Conservation (phyloP, 2,797 vertebrate genomes). For the Diplodus sargus region DNA sequence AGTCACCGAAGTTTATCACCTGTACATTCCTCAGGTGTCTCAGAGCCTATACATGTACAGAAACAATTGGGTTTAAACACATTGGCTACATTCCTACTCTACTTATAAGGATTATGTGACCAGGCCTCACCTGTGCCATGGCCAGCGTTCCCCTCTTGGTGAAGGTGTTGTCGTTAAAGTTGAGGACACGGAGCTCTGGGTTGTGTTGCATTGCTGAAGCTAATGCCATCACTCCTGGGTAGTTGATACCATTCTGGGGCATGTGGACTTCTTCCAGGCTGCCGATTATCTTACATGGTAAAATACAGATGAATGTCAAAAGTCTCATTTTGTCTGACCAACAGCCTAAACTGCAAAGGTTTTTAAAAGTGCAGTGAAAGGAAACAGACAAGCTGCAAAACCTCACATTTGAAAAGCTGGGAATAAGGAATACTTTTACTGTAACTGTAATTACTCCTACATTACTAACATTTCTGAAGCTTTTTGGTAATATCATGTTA, state of each 20-base stretch:
- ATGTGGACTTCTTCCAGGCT: conserved; percentile 96
- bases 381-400: not conserved
- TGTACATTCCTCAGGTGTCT: conserved; percentile 91
- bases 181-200: conserved; percentile 90
- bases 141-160: conserved; percentile 94
- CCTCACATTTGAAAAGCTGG: not conserved
- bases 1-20: conserved; percentile 97
- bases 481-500: not conserved
- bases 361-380: not conserved
- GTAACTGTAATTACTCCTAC: not conserved
- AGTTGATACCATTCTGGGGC: conserved; percentile 98
- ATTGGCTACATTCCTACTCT: fast-evolving
- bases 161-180: conserved; percentile 99
- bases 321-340: not conserved
- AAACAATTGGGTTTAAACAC: not conserved
- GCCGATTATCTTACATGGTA: conserved; percentile 87
- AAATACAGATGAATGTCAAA: not conserved
- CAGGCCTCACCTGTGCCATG: conserved; percentile 90
- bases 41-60: conserved; percentile 83
- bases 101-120: not conserved
- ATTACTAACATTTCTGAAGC: not conserved
- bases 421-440: not conserved
- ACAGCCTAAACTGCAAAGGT: not conserved
- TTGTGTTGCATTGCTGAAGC: conserved; percentile 92
- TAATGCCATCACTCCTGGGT: conserved; percentile 90